Evolutionary conservation across 1,140 invertebrate genomes (phyloP), one percentile per base, ranked within the genome.

Genomic region (Pogonomyrmex barbatus): DNA sequence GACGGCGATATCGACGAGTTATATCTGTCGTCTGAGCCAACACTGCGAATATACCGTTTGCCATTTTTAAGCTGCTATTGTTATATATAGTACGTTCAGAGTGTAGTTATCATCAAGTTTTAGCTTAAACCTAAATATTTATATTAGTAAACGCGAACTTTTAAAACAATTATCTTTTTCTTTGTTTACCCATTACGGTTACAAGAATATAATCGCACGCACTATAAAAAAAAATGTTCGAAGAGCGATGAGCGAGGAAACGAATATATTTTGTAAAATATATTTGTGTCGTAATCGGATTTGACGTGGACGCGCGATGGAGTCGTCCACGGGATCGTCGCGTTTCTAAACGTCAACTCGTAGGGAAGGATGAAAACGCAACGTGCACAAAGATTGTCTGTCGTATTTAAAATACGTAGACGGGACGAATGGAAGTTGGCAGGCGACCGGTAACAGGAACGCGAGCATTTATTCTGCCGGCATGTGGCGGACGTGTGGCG

Each of bases 401-500:
- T 36, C 24, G 60, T 50, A 39, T 50, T 82, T 58, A 56, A 71
- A 58, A 82, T 82, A 47, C 52, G 39, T 30, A 60, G 67, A 8
- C 65, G 67, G 36, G 39, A 24, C 65, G 10, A 60, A 17, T 73
- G 39, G 70, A 52, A 9, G 78, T 71, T 71, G 39, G 63, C 78
- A 71, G 52, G 50, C 67, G 39, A 30, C 10, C 10, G 30, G 52
- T 50, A 82, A 82, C 78, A 71, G 65, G 78, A 82, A 82, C 67
- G 17, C 30, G 67, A 71, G 30, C 52, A 58, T 82, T 71, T 82
- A 82, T 82, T 82, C 79, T 30, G 42, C 52, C 42, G 79, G 79
- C 79, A 73, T 82, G 79, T 73, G 67, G 67, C 67, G 67, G 67
- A 82, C 79, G 79, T 73, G 79, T 58, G 67, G 67, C 52, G 67